Evolutionary conservation across 2,113 vertebrate species (phyloP).

Genomic region (Microcebus tavaratra): DNA sequence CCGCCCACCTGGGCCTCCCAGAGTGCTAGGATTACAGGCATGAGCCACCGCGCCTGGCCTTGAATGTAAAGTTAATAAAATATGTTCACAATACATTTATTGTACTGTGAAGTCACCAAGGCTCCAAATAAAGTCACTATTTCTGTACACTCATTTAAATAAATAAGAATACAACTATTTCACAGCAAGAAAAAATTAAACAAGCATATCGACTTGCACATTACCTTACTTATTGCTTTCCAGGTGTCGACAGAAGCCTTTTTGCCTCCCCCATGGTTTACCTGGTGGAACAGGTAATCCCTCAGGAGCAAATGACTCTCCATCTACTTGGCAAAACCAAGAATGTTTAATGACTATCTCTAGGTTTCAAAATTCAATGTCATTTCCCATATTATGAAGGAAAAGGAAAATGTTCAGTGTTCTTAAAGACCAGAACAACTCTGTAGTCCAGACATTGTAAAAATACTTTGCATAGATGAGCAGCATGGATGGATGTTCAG

Average conservation of each 20-base stretch:
- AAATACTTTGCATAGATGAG: constrained; percentile 21
- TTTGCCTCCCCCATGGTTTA: neutral
- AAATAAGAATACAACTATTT: neutral
- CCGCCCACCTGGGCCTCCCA: too few species aligned
- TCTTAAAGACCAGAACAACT: neutral
- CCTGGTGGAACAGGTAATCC: neutral
- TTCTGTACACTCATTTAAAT: neutral
- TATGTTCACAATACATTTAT: neutral
- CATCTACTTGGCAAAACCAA: constrained; percentile 44
- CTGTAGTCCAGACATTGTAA: neutral
- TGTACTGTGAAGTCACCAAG: neutral
- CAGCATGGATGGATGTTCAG: neutral
- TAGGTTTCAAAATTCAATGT: neutral
- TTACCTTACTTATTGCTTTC: neutral
- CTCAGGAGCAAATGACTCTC: neutral
- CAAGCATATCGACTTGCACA: neutral
- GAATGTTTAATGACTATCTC: neutral
- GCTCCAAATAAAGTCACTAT: neutral
- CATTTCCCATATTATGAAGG: neutral
- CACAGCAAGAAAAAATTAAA: neutral
- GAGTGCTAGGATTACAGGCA: too few species aligned
- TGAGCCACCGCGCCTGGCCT: neutral
- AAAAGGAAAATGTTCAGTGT: neutral
- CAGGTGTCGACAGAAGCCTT: neutral
- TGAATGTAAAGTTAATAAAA: neutral